Conservation (phyloP, 2,113 vertebrate genomes). For the Gymnocephalus cernua region DNA sequence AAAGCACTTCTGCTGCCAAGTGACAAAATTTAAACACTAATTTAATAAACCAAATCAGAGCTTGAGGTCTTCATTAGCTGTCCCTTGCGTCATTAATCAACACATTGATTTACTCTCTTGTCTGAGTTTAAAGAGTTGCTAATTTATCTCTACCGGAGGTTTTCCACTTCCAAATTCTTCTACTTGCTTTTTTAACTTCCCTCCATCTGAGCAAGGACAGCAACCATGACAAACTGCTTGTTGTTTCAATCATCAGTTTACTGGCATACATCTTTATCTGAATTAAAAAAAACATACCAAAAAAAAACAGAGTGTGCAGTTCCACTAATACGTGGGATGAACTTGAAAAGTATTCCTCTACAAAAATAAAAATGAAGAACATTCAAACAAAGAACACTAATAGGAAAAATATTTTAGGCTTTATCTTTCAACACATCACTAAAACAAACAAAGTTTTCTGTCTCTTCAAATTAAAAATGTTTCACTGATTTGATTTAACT, state of each 20-base stretch:
- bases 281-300: neutral
- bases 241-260: neutral
- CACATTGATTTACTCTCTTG: neutral
- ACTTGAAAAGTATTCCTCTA: neutral
- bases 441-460: neutral
- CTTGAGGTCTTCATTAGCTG: neutral
- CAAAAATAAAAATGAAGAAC: neutral
- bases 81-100: neutral
- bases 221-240: neutral
- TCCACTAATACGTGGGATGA: neutral
- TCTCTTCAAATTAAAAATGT: constrained; percentile 18
- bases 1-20: neutral
- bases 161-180: neutral
- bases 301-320: neutral
- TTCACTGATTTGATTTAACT: constrained; percentile 3
- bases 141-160: neutral
- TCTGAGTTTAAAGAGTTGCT: neutral
- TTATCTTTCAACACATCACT: constrained; percentile 22
- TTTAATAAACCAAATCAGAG: neutral
- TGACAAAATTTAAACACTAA: neutral
- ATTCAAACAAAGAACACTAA: constrained; percentile 9
- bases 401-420: neutral
- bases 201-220: neutral
- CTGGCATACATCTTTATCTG: neutral
- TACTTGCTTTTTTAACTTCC: neutral